Conservation (phyloP, 2,797 vertebrate species). For the Calcarius lapponicus region DNA sequence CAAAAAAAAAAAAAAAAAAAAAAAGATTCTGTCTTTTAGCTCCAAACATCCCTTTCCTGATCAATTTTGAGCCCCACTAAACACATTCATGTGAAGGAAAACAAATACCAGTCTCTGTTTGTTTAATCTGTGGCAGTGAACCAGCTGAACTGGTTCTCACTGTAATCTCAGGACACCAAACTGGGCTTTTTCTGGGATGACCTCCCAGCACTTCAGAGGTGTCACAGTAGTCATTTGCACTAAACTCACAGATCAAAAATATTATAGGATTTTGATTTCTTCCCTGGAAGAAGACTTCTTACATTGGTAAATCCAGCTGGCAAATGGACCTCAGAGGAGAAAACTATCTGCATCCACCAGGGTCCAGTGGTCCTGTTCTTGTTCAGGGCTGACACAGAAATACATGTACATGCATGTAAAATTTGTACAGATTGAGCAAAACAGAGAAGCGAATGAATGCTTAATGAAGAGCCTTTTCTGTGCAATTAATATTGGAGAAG, state of each 20-base stretch:
- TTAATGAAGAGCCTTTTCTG: not conserved
- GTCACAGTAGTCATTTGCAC: not conserved
- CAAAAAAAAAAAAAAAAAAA: not conserved
- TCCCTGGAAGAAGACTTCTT: not conserved
- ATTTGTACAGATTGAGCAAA: not conserved
- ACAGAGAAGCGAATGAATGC: not conserved
- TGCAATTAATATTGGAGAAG: not conserved
- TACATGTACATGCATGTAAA: not conserved
- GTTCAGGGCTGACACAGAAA: not conserved
- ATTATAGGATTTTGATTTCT: not conserved
- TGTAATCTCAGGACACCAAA: not conserved
- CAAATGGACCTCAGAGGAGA: not conserved
- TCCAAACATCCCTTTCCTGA: not conserved
- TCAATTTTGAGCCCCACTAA: slow-evolving; percentile 25
- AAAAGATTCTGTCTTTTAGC: not conserved
- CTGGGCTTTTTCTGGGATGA: not conserved
- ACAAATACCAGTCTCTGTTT: slow-evolving; percentile 8
- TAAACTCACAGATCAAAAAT: not conserved
- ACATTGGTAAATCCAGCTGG: not conserved
- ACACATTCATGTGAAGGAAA: slow-evolving; percentile 32
- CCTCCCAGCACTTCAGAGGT: not conserved
- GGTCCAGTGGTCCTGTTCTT: not conserved
- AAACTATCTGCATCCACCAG: not conserved
- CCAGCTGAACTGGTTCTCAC: slow-evolving; percentile 12
- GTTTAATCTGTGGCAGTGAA: not conserved